Evolutionary conservation across 2,113 vertebrate species (phyloP), one percentile per base, ranked within the genome.

Genomic region (Aegypius monachus): DNA sequence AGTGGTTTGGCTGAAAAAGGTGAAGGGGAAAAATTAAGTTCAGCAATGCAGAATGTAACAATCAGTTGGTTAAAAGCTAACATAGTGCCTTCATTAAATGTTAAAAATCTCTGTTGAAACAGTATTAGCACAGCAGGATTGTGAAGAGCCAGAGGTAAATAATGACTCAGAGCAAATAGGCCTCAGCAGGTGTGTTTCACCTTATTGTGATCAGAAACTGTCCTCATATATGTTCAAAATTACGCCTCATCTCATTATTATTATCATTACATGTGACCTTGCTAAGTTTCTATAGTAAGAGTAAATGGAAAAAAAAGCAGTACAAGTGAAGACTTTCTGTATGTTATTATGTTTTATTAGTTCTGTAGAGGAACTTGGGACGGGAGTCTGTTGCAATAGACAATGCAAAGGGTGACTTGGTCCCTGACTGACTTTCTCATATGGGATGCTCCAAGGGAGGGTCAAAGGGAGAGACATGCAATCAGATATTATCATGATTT

Each of bases 91-190:
- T 86, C 50, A 71, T 97, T 94, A 94, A 45, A 67, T 53, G 80
- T 84, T 95, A 92, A 96, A 96, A 90, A 90, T 97, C 91, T 71
- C 62, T 91, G 68, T 81, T 94, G 93, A 95, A 95, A 95, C 90
- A 92, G 40, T 81, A 86, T 96, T 92, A 96, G 90, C 84, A 88
- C 81, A 97, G 94, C 77, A 91, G 91, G 66, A 34, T 87, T 97
- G 86, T 73, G 92, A 96, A 93, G 45, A 81, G 63, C 32, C 31
- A 78, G 73, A 86, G 67, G 86, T 95, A 94, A 96, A 81, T 56
- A 91, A 94, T 80, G 78, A 92, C 86, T 94, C 73, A 67, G 8
- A 59, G 45, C 71, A 96, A 94, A 94, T 32, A 90, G 29, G 13
- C 13, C 86, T 73, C 61, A 80, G 65, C 47, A 91, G 32, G 45